These are phyloP conservation scores for Agrotis clavis DNA, from an alignment of 2,888 invertebrate genomes.

Conservation along the genomic window DNA sequence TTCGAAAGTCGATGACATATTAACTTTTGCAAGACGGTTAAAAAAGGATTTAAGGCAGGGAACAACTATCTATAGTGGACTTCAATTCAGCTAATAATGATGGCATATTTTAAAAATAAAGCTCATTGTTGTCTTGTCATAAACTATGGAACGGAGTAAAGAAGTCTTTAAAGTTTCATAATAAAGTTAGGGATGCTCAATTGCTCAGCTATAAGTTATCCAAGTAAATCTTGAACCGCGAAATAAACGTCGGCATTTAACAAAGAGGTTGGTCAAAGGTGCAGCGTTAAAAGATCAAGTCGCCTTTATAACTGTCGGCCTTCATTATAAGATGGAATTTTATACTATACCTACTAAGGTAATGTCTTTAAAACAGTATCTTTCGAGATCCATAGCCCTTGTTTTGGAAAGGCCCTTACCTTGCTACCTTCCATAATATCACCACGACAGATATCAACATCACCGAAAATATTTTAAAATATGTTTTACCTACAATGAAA, in stretches of 20 bases:
- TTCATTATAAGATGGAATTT: slow-evolving; percentile 51
- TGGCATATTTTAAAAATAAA: neutral
- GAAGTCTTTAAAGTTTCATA: neutral
- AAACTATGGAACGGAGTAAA: too few relatives aligned
- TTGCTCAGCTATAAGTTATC: neutral
- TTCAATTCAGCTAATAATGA: neutral
- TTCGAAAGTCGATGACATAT: too few relatives aligned
- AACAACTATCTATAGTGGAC: neutral
- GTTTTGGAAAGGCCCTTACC: neutral
- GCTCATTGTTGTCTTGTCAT: too few relatives aligned
- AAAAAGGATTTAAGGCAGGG: too few relatives aligned
- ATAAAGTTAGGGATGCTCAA: slow-evolving; percentile 7
- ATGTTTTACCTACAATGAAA: too few relatives aligned
- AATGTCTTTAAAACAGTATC: slow-evolving; percentile 13
- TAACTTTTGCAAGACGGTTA: too few relatives aligned
- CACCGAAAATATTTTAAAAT: too few relatives aligned
- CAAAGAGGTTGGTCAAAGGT: slow-evolving; percentile 44
- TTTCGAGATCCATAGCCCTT: neutral
- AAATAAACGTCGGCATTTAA: slow-evolving; percentile 42
- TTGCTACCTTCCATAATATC: too few relatives aligned
- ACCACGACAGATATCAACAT: too few relatives aligned
- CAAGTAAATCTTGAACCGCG: slow-evolving; percentile 30
- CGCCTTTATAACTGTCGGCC: slow-evolving; percentile 31
- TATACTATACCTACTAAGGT: slow-evolving; percentile 18
- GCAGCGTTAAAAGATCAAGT: slow-evolving; percentile 49